Conservation (phyloP, 2,113 vertebrate species). For the Trematocara macrostoma region DNA sequence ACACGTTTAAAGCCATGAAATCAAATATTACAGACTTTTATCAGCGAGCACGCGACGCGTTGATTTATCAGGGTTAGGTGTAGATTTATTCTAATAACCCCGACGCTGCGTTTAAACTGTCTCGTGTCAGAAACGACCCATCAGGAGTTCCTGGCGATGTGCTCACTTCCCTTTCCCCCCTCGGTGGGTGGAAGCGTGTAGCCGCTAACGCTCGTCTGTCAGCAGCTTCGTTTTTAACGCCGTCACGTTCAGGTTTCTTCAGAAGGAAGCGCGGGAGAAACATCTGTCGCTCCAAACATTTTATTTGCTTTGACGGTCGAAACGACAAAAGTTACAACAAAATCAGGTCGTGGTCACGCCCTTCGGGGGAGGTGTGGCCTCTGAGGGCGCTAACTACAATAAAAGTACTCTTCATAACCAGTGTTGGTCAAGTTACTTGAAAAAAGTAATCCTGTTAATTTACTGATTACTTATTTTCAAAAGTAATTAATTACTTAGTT, state of each 20-base stretch:
- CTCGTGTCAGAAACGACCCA: not conserved
- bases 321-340: not conserved
- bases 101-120: accelerated
- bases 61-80: not conserved
- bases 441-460: no score
- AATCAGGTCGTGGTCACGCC: not conserved
- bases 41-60: no score
- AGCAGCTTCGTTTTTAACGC: not conserved
- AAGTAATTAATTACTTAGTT: no score
- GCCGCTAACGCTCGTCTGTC: not conserved
- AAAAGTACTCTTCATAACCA: not conserved
- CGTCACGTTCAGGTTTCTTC: not conserved
- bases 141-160: not conserved
- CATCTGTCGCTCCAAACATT: not conserved
- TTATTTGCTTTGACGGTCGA: not conserved
- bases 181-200: not conserved
- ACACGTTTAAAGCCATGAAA: not conserved
- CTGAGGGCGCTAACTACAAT: accelerated
- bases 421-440: no score
- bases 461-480: no score
- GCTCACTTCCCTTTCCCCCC: not conserved
- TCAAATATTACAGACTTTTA: no score
- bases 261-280: not conserved
- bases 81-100: not conserved
- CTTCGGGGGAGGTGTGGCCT: not conserved